Evolutionary conservation across 1,140 invertebrate genomes (phyloP), one percentile per base, ranked within the genome.

Genomic region (Laupala kohalensis): DNA sequence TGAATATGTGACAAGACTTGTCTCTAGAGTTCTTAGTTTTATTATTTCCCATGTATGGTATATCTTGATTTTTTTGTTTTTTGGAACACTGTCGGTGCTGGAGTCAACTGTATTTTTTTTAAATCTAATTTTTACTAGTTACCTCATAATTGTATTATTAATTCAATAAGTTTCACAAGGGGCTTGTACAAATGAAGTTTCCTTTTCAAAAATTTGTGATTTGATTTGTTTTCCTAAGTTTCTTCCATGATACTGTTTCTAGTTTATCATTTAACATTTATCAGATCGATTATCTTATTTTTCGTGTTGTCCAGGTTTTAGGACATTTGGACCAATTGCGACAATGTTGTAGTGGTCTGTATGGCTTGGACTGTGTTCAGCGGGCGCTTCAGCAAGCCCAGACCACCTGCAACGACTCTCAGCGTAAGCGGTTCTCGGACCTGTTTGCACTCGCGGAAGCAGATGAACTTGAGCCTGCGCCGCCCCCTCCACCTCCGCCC

Each of bases 361-460:
- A 91, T 79, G 87, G 87, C 71, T 84, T 90, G 79, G 94, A 96
- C 79, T 87, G 86, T 69, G 92, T 98, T 86, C 95, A 97, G 80
- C 89, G 91, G 79, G 93, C 94, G 24, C 82, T 98, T 69, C 89
- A 91, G 75, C 86, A 89, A 72, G 90, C 90, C 9, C 90, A 91
- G 77, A 86, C 86, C 26, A 87, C 90, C 71, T 91, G 92, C 78
- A 94, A 84, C 77, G 94, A 96, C 79, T 86, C 86, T 71, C 85
- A 91, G 76, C 90, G 95, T 84, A 92, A 92, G 82, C 93, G 92
- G 82, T 97, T 93, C 79, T 90, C 91, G 79, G 93, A 97, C 78
- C 83, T 98, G 71, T 93, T 97, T 81, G 90, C 93, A 0, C 84
- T 97, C 74, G 92, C 93, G 6, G 95, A 95, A 80, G 89, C 94